Conservation (phyloP, 1,140 invertebrate species). For the Camponotus vicinus region DNA sequence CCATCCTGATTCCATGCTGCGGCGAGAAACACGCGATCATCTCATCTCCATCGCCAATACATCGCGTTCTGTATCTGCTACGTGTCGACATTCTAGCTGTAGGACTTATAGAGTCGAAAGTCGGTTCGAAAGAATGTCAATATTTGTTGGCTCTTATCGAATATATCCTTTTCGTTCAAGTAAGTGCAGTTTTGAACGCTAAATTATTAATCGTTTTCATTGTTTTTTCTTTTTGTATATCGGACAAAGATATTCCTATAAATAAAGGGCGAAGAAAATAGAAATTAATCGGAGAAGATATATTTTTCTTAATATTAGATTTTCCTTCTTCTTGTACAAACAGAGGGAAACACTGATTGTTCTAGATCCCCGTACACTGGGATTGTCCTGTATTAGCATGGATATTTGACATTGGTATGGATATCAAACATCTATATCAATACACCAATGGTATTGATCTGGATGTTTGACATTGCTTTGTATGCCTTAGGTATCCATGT, state of each 20-base stretch:
- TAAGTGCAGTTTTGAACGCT: neutral
- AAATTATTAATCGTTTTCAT: conserved; percentile 14
- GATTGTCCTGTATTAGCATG: conserved; percentile 41
- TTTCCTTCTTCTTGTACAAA: neutral
- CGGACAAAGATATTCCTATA: neutral
- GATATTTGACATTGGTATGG: conserved; percentile 57
- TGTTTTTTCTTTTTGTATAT: neutral
- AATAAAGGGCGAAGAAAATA: too few relatives aligned
- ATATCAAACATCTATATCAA: conserved; percentile 62
- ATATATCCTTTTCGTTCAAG: neutral
- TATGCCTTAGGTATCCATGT: conserved; percentile 39
- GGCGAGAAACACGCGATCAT: conserved; percentile 47
- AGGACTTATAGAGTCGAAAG: conserved; percentile 13
- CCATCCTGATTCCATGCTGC: conserved; percentile 69
- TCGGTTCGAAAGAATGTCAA: neutral
- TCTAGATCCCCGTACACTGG: conserved; percentile 9
- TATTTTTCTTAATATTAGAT: neutral
- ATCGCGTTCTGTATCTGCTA: conserved; percentile 23
- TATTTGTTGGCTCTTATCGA: conserved; percentile 14
- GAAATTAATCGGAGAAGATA: neutral
- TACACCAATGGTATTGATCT: conserved; percentile 47
- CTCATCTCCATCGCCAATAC: conserved; percentile 54
- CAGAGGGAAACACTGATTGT: neutral
- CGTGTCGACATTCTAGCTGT: conserved; percentile 26
- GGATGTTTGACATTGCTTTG: conserved; percentile 50